Base-by-base conservation (phyloP, 2,888 invertebrate genomes). In the Parnassius mnemosyne region DNA sequence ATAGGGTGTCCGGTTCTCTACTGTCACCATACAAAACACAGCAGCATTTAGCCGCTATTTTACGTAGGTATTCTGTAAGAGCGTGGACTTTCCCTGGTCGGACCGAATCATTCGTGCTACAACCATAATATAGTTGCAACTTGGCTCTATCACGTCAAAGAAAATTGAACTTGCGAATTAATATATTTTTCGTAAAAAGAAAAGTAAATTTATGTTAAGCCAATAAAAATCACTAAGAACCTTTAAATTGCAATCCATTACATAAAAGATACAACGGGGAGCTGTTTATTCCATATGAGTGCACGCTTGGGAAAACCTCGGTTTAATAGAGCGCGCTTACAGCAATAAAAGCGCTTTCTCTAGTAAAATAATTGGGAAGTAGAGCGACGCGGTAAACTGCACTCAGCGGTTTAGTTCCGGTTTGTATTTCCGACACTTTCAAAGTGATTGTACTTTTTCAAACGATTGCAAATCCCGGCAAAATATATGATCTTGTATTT, bases 391-490 rank as follows among this genome's bases (percentile, higher is more conserved):
- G 34, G 51, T 34, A 46, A 60, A 46, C 47, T 11, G 3, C 56
- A 13, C 16, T 54, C 43, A 11, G 20, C n/a, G 13, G 50, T 55
- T 55, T 50, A 11, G 50, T 25, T 42, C 50, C 13, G 42, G 55
- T 55, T 55, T 60, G 25, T 51, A 55, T 43, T 44, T 51, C 60
- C 60, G 55, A 55, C 60, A 60, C 60, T 60, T 55, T 55, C 50
- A 43, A 51, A 55, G 42, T 13, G 50, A 60, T 60, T 50, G 60
- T 34, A 50, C 42, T 50, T 50, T 55, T 60, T 55, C 20, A 54
- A 51, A 50, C 13, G 12, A 54, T 55, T n/a, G 46, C 55, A 12
- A 12, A 11, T 25, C 34, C 9, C 41, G 46, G 16, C 16, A 11
- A 44, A 44, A 54, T 41, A 42, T 53, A 53, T 13, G n/a, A 41